phyloP scores from a whole-genome alignment of 2,797 vertebrate species.

The Prunella strophiata region DNA sequence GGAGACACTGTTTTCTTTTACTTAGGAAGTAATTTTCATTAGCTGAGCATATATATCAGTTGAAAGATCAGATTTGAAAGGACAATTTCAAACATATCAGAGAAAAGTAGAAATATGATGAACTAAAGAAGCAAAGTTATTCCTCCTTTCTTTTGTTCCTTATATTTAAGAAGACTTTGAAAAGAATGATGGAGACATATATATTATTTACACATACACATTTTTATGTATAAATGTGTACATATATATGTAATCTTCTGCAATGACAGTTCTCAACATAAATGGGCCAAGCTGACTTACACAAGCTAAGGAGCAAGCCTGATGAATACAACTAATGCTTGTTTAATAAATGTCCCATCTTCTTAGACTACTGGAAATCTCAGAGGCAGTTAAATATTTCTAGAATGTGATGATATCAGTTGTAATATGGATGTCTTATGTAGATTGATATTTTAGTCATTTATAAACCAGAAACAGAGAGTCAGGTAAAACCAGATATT shows the following conservation, averaged over 20 bases:
- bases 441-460: not conserved
- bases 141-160: not conserved
- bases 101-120: not conserved
- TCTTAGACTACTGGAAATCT: not conserved
- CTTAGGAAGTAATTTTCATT: slow-evolving; percentile 7
- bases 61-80: slow-evolving; percentile 4
- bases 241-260: not conserved
- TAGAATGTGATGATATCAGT: not conserved
- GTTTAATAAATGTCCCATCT: not conserved
- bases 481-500: not conserved
- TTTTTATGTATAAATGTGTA: not conserved
- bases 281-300: not conserved
- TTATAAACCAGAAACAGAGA: not conserved
- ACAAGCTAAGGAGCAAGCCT: not conserved
- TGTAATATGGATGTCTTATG: not conserved
- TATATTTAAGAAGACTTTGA: not conserved
- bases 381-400: not conserved
- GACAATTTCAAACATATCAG: not conserved
- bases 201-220: not conserved
- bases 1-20: slow-evolving; percentile 7
- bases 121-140: not conserved
- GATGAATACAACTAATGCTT: not conserved
- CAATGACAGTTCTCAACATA: not conserved
- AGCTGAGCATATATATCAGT: not conserved
- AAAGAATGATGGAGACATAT: not conserved